Evolutionary conservation across 2,113 vertebrate genomes (phyloP).

Genomic region (Lathamus discolor): DNA sequence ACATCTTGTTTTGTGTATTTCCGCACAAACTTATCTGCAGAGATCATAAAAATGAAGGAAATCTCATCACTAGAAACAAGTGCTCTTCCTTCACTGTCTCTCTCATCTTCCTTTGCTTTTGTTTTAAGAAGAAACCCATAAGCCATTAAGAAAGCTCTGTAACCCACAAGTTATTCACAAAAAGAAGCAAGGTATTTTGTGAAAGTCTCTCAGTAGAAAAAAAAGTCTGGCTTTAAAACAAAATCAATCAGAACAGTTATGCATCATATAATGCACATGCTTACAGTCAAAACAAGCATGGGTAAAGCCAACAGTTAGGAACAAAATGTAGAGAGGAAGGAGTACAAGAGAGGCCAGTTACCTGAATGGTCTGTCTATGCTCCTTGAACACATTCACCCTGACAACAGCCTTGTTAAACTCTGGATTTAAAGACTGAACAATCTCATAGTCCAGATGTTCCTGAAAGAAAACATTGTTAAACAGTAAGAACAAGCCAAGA

Average conservation of each 20-base stretch:
- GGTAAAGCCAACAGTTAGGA: background rate
- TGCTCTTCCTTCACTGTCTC: background rate
- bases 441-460: slow-evolving; percentile 98
- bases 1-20: background rate
- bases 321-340: background rate
- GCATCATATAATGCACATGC: background rate
- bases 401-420: slow-evolving; percentile 97
- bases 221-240: background rate
- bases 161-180: background rate
- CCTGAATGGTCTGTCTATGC: slow-evolving; percentile 97
- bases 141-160: background rate
- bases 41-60: background rate
- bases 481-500: background rate
- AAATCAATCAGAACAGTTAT: background rate
- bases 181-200: background rate
- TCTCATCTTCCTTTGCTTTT: background rate
- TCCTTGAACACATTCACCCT: slow-evolving; percentile 97
- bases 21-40: background rate
- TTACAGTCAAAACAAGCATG: background rate
- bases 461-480: slow-evolving; percentile 60
- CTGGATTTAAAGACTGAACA: slow-evolving; percentile 95
- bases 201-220: background rate
- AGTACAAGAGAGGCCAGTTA: slow-evolving; percentile 23
- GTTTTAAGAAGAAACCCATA: background rate
- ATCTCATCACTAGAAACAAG: background rate